A percentile compares a stretch with the other conserved stretches of the same genome.
Evolutionary conservation across 1,140 invertebrate genomes (phyloP).

Genomic region (Pantala flavescens): DNA sequence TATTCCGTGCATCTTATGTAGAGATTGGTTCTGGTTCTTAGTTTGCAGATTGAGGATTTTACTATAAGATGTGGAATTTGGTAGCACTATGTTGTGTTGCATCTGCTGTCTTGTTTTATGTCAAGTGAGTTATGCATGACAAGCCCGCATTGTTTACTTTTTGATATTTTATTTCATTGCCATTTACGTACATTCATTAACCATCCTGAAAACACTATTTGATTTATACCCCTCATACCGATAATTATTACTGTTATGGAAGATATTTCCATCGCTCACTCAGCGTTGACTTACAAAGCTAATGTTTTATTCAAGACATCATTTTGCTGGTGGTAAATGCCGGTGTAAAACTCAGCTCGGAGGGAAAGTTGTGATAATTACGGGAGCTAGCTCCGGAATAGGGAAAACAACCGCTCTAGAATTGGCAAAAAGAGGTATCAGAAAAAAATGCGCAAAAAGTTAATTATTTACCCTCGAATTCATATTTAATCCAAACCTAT

Average conservation of each 20-base stretch:
- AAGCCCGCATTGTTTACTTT: too few relatives aligned
- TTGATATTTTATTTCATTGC: too few relatives aligned
- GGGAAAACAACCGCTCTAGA: slow-evolving; percentile 43
- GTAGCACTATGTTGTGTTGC: not conserved
- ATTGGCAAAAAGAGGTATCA: slow-evolving; percentile 32
- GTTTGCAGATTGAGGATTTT: not conserved
- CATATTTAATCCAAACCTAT: not conserved
- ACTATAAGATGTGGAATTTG: not conserved
- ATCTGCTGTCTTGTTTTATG: not conserved
- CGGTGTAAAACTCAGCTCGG: slow-evolving; percentile 25
- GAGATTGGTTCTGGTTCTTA: not conserved
- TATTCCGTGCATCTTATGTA: not conserved
- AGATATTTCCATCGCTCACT: too few relatives aligned
- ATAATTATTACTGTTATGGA: too few relatives aligned
- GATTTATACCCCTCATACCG: too few relatives aligned
- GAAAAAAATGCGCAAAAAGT: not conserved
- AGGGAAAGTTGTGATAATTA: slow-evolving; percentile 47
- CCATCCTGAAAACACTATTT: too few relatives aligned
- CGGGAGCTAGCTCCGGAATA: slow-evolving; percentile 49
- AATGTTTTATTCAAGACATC: slow-evolving; percentile 23
- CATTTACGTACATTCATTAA: too few relatives aligned
- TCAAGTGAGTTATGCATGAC: not conserved
- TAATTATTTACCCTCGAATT: not conserved
- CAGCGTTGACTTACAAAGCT: too few relatives aligned
- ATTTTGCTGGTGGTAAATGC: slow-evolving; percentile 27